A percentile compares a stretch with the other conserved stretches of the same genome.
Conservation (phyloP, 2,113 vertebrate species). For the Gasterosteus aculeatus region DNA sequence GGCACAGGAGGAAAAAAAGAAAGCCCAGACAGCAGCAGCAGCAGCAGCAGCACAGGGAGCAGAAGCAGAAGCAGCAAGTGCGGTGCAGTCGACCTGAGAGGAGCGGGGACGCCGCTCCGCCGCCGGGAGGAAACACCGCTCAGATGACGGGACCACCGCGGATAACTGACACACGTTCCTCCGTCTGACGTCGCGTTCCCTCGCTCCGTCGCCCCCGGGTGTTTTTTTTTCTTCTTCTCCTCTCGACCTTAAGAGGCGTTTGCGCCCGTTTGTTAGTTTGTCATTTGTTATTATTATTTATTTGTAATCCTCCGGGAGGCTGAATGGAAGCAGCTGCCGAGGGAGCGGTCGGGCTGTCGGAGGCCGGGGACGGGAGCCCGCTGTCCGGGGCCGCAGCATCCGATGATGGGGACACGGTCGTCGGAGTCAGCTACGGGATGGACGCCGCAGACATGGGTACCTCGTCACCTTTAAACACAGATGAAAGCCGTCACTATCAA, state of each 20-base stretch:
- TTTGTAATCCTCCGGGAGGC: slow-evolving; percentile 58
- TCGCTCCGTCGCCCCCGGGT: slow-evolving; percentile 41
- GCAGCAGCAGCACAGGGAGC: slow-evolving; percentile 2
- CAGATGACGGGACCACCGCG: slow-evolving; percentile 70
- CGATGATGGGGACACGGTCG: slow-evolving; percentile 80
- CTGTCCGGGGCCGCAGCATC: slow-evolving; percentile 78
- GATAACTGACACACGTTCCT: slow-evolving; percentile 27
- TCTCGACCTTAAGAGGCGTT: slow-evolving; percentile 20
- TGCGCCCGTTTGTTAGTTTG: slow-evolving; percentile 30
- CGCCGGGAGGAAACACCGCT: slow-evolving; percentile 50
- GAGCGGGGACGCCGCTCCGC: slow-evolving; percentile 25
- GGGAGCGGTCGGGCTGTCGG: slow-evolving; percentile 81
- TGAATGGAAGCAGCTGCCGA: slow-evolving; percentile 84
- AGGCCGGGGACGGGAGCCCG: slow-evolving; percentile 81
- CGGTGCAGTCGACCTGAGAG: slow-evolving; percentile 44
- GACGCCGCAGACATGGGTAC: slow-evolving; percentile 79
- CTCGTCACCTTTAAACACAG: not conserved
- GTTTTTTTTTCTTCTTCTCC: slow-evolving; percentile 38
- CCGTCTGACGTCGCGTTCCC: slow-evolving; percentile 24
- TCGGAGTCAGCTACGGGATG: slow-evolving; percentile 77
- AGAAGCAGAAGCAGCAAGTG: slow-evolving; percentile 44
- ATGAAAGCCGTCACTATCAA: not conserved
- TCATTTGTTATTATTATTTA: not conserved
- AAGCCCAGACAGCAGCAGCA: slow-evolving; percentile 18
- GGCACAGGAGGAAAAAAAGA: not conserved